These are phyloP conservation scores for Chaenogobius annularis DNA, from an alignment of 2,113 vertebrate genomes.

Conservation along the genomic window DNA sequence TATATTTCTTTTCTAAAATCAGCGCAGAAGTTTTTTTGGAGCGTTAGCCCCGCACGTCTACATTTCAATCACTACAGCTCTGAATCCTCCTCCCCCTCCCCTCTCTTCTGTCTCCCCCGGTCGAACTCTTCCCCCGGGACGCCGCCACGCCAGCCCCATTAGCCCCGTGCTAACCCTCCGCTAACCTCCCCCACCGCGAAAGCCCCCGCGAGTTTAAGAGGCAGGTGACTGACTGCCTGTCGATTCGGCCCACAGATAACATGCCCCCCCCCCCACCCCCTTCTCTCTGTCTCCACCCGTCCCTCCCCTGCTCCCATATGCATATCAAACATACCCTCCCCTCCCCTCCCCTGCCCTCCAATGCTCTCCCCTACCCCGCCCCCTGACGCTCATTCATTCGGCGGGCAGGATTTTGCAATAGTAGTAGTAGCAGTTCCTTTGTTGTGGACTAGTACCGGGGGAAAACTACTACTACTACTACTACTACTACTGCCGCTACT, in stretches of 20 bases:
- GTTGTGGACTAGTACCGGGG: conserved; percentile 64
- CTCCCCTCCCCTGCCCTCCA: not conserved
- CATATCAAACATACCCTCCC: conserved; percentile 45
- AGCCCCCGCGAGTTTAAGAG: conserved; percentile 56
- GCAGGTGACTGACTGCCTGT: conserved; percentile 80
- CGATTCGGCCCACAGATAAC: conserved; percentile 71
- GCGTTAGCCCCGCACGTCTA: conserved; percentile 50
- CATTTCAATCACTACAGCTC: conserved; percentile 72
- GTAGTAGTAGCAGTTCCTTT: conserved; percentile 58
- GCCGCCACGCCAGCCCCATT: conserved; percentile 16
- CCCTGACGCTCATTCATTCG: conserved; percentile 60
- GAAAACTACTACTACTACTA: conserved; percentile 5
- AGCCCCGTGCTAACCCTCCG: conserved; percentile 1
- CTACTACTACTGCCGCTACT: conserved; percentile 10
- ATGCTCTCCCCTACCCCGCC: not conserved
- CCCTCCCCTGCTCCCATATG: conserved; percentile 49
- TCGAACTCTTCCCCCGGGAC: conserved; percentile 51
- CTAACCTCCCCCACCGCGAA: conserved; percentile 41
- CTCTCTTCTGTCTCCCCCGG: conserved; percentile 25
- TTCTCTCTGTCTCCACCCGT: conserved; percentile 37
- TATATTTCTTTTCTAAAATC: too few species aligned
- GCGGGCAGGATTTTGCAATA: conserved; percentile 56
- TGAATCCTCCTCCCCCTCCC: conserved; percentile 75
- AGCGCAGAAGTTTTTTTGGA: not conserved
- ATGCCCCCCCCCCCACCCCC: conserved; percentile 29